Evolutionary conservation across 1,140 invertebrate species (phyloP).

Genomic region (Chelonus insularis): DNA sequence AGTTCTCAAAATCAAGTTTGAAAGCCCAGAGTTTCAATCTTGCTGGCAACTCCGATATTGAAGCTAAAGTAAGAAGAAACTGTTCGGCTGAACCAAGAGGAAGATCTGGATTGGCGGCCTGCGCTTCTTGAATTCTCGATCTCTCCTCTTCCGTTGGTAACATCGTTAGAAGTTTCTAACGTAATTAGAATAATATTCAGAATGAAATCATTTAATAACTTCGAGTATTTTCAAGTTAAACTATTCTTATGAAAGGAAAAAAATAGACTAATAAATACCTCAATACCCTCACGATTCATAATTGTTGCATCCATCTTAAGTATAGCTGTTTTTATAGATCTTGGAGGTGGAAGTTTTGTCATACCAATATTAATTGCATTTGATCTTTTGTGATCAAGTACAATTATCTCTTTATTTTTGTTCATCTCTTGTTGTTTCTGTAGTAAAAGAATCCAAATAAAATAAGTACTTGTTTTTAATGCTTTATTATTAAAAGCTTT

Average conservation of each 20-base stretch:
- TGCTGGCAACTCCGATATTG: constrained; percentile 93
- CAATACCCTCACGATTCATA: constrained; percentile 97
- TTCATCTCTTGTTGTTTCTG: constrained; percentile 92
- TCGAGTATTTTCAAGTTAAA: too few relatives aligned
- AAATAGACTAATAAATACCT: constrained; percentile 62
- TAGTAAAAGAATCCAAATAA: constrained; percentile 16
- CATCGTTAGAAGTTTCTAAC: constrained; percentile 96
- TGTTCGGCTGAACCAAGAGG: constrained; percentile 97
- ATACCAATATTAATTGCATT: constrained; percentile 99
- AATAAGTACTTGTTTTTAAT: too few relatives aligned
- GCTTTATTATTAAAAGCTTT: too few relatives aligned
- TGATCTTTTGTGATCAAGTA: constrained; percentile 95
- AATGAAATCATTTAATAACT: too few relatives aligned
- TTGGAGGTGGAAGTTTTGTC: constrained; percentile 95
- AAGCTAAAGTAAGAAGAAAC: constrained; percentile 93
- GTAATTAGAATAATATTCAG: constrained; percentile 34
- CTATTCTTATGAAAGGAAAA: too few relatives aligned
- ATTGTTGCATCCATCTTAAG: constrained; percentile 99
- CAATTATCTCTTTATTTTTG: constrained; percentile 94
- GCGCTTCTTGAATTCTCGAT: constrained; percentile 92
- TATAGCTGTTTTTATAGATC: constrained; percentile 97
- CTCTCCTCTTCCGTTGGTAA: constrained; percentile 97
- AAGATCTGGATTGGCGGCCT: constrained; percentile 90
- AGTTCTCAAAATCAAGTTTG: constrained; percentile 96
- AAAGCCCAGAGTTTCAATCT: constrained; percentile 97